Conservation (phyloP, 2,888 invertebrate species). For the Caenorhabditis panamensis region DNA sequence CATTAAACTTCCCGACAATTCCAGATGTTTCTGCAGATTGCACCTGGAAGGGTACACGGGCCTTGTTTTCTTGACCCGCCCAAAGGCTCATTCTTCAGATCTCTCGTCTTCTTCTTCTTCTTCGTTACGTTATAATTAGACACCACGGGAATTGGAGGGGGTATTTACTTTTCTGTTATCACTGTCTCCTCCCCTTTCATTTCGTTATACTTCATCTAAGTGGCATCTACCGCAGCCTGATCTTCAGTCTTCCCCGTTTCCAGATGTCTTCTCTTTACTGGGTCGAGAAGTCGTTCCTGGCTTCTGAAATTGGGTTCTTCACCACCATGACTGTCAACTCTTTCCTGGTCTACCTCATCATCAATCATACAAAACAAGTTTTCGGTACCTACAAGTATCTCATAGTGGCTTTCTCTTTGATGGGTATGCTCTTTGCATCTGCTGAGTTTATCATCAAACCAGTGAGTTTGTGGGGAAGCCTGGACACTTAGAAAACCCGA, state of each 20-base stretch:
- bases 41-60: too few relatives aligned
- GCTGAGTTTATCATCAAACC: conserved; percentile 56
- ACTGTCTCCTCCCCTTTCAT: not conserved
- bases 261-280: conserved; percentile 45
- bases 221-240: not conserved
- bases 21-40: conserved; percentile 2
- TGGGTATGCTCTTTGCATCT: conserved; percentile 44
- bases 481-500: not conserved
- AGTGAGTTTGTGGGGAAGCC: conserved; percentile 2
- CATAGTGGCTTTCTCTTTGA: conserved; percentile 33
- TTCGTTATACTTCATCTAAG: not conserved
- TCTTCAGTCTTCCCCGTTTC: not conserved
- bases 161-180: conserved; percentile 8
- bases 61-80: conserved; percentile 5
- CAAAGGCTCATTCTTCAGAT: not conserved
- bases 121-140: not conserved
- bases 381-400: conserved; percentile 55
- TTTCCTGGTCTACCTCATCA: conserved; percentile 40
- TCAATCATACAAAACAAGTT: conserved; percentile 44
- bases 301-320: conserved; percentile 53
- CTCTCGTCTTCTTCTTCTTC: not conserved
- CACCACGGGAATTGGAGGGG: not conserved
- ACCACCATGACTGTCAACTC: conserved; percentile 37
- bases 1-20: not conserved
- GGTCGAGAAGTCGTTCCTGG: conserved; percentile 33